Conservation (phyloP, 2,888 invertebrate species). For the Agrotis clavis region DNA sequence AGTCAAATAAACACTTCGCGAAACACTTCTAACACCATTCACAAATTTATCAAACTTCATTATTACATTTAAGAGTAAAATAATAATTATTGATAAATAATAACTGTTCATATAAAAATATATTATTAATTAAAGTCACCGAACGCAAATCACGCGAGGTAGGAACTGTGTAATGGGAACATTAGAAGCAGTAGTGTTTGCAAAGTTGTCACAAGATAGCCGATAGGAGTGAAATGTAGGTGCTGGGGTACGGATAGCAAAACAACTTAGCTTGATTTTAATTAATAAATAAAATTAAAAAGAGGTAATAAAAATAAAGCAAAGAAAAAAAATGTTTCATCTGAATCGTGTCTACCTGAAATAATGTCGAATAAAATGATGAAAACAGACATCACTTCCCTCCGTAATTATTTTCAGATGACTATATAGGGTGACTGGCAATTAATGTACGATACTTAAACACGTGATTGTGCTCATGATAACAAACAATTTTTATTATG, state of each 20-base stretch:
- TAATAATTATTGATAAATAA: background rate
- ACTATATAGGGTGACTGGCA: no score
- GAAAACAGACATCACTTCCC: no score
- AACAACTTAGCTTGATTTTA: conserved; percentile 20
- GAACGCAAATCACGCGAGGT: conserved; percentile 3
- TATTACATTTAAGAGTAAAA: conserved; percentile 21
- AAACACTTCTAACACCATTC: conserved; percentile 49
- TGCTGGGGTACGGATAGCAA: conserved; percentile 43
- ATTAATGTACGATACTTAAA: no score
- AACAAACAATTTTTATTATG: no score
- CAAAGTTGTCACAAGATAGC: conserved; percentile 52
- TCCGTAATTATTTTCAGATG: no score
- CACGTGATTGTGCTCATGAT: no score
- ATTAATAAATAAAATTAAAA: background rate
- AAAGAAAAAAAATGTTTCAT: no score
- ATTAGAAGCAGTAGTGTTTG: conserved; percentile 48
- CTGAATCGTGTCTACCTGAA: background rate
- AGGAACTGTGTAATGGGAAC: conserved; percentile 42
- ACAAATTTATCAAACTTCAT: conserved; percentile 53
- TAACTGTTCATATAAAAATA: no score
- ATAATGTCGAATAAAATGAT: background rate
- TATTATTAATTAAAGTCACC: background rate
- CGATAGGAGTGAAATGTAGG: conserved; percentile 59
- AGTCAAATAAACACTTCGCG: conserved; percentile 58
- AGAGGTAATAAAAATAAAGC: background rate